These are phyloP conservation scores for Aphelocoma californica DNA, from an alignment of 2,797 vertebrate genomes.

Conservation along the genomic window DNA sequence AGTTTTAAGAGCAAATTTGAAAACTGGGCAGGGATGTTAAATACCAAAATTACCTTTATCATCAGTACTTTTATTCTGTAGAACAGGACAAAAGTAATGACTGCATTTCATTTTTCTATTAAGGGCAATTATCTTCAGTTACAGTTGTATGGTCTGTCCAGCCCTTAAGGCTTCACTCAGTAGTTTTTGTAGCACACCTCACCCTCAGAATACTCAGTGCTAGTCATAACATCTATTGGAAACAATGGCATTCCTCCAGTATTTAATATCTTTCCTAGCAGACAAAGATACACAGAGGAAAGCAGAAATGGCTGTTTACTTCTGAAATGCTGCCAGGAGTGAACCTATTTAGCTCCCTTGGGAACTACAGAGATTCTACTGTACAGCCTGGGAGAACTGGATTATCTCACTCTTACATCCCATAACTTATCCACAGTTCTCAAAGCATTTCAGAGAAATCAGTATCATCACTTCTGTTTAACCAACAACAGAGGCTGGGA, in stretches of 20 bases:
- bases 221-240: background rate
- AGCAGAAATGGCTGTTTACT: constrained; percentile 1
- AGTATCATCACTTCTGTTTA: background rate
- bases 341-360: background rate
- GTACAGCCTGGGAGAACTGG: background rate
- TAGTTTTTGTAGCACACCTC: background rate
- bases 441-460: background rate
- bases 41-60: background rate
- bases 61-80: background rate
- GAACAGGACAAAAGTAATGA: background rate
- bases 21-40: background rate
- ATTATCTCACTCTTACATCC: background rate
- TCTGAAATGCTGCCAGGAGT: background rate
- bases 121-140: background rate
- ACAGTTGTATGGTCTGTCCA: background rate
- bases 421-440: background rate
- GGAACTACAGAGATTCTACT: background rate
- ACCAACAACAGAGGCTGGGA: background rate
- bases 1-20: background rate
- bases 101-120: background rate
- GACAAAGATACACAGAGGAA: background rate
- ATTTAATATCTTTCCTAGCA: background rate
- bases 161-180: background rate
- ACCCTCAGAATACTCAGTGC: background rate
- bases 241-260: background rate